Base-by-base conservation (phyloP, 1,140 invertebrate species). In the Caenorhabditis brenneri region DNA sequence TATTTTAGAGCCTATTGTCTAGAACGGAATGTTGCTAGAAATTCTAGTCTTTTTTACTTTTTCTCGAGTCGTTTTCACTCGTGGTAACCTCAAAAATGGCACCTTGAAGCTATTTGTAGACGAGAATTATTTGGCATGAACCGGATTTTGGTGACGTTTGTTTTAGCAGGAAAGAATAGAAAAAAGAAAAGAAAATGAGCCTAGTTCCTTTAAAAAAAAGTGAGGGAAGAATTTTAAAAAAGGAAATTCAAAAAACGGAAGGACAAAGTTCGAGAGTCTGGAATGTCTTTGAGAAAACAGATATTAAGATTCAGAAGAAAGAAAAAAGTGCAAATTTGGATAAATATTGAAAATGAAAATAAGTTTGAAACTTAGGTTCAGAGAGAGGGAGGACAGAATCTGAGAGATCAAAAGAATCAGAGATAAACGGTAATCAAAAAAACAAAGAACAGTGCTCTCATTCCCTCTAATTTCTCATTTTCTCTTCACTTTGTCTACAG, bases 401-500 rank as follows among this genome's bases (percentile, higher is more conserved):
- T 27, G 33, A 74, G 36, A 74, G 36, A 42, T 74, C n/a, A 1
- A 74, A 36, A 27, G 36, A 74, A 24, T 74, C 12, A 74, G n/a
- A 74, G 36, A 42, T 15, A 74, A 46, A 65, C 31, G 15, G 19
- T 36, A 74, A 74, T 74, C n/a, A 74, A 74, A 74, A 55, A 74
- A 74, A 74, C 65, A 39, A 27, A 74, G 65, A 74, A 74, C 65
- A 42, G 33, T 33, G 9, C n/a, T 33, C 10, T 58, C 36, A 2
- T 74, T 36, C 24, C n/a, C 4, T 10, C 9, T 29, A 33, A 10
- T 31, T 22, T 5, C 9, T 24, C n/a, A 24, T n/a, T n/a, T 15
- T 36, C 33, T 74, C 29, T 74, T 31, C 36, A 74, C 36, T 74
- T 74, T 24, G 65, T 74, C 65, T 74, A 74, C 65, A 39, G 65